Evolutionary conservation across 2,797 vertebrate species (phyloP), one percentile per base, ranked within the genome.

Genomic region (Pampus argenteus): DNA sequence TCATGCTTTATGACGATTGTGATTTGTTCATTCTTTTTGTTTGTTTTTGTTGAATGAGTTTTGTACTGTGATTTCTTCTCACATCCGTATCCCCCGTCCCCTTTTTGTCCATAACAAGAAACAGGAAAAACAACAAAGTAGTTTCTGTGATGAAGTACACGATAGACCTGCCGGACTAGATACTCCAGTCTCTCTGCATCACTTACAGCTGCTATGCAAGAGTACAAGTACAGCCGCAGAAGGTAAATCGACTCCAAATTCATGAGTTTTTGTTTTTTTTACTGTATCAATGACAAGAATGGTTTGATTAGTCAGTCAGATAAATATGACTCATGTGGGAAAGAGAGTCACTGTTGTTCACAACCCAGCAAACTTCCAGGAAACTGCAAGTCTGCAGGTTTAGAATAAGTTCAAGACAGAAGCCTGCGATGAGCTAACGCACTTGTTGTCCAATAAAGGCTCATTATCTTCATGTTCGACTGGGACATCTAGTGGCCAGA

Each of bases 401-500:
- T 10, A 3, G 31, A 34, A 3, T 34, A 10, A 2, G 10, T 36
- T 36, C 11, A 36, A 36, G 11, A 36, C 4, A 36, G 34, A 36
- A 36, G 10, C 34, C 3, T 3, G 34, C 13, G 34, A 11, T 36
- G 34, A 36, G 13, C 10, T 36, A 11, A 36, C 4, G 34, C 3
- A 1, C 34, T 13, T 36, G 34, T 36, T 34, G 31, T 34, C 9
- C 31, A 34, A 34, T 34, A 34, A 34, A 34, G 31, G 31, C 34
- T 36, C 34, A 11, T 36, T 36, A 3, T 36, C 34, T 36, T 11
- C 34, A 13, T 36, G 34, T 36, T 36, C 34, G 2, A 36, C 34
- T 36, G 67, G 0, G 78, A 66, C 75, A 66, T 73, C 82, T 63
- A 63, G 73, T 75, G 84, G 67, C 11, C 40, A 50, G 13, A 69